Evolutionary conservation across 1,140 invertebrate genomes (phyloP), one percentile per base, ranked within the genome.

Genomic region (Polypedilum pembai): DNA sequence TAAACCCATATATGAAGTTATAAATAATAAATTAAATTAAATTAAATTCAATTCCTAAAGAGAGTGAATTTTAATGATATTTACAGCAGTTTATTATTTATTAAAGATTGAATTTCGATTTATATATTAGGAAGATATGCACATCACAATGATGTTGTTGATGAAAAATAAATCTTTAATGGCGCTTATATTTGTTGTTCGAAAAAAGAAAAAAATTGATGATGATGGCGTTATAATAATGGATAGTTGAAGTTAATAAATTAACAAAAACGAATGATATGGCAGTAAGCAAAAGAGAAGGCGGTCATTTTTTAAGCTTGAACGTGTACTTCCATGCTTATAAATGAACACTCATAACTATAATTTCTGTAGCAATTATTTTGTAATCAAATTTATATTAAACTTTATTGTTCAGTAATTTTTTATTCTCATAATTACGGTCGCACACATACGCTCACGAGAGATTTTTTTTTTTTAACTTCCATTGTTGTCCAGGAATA

Each of bases 301-400:
- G 45, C 45, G 45, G 45, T 56, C 45, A 56, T 56, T 56, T 56
- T 56, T 56, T n/a, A 12, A 15, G 7, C 41, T n/a, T 33, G 24
- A 3, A 33, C 5, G 5, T 33, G 5, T 5, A 33, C 5, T 33
- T 56, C 45, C 12, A 56, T 56, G 24, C 24, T 56, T 56, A 56
- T 56, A n/a, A 56, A 56, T 56, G 45, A n/a, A 56, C 12, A 56
- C n/a, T n/a, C n/a, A 56, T 56, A 56, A 56, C 45, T 56, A 69
- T 69, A 21, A 69, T 69, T 69, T 69, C 65, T 69, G 65, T 69
- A 69, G 45, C 65, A 69, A 69, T 69, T 69, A 69, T 69, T 69
- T 69, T 69, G 20, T 21, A 69, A 69, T 69, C 65, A 69, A 69
- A 69, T 20, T 20, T 21, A 69, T 20, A 69, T 69, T 69, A 69